These are phyloP conservation scores for Neosilurus hyrtlii DNA, from an alignment of 2,797 vertebrate genomes.

Conservation along the genomic window DNA sequence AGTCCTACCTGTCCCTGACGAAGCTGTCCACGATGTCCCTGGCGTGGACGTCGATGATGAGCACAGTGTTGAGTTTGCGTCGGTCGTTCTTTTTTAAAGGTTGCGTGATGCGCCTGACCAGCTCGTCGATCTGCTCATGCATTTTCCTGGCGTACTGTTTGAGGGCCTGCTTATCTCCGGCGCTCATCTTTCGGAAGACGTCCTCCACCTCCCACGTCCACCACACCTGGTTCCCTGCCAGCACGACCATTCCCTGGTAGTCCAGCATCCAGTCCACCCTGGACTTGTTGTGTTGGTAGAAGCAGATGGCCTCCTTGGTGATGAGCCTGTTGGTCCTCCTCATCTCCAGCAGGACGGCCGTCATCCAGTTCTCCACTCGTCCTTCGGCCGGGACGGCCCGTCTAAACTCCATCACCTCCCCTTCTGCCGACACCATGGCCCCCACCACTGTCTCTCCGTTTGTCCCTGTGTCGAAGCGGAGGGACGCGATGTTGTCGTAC, in stretches of 20 bases:
- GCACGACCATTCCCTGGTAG: conserved; percentile 94
- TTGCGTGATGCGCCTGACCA: conserved; percentile 83
- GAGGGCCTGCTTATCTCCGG: conserved; percentile 86
- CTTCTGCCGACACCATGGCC: conserved; percentile 92
- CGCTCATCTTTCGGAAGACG: conserved; percentile 80
- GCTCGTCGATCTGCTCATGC: conserved; percentile 86
- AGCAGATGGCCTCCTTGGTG: conserved; percentile 92
- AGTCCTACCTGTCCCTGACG: conserved; percentile 82
- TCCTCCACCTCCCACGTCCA: conserved; percentile 98
- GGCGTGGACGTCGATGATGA: conserved; percentile 95
- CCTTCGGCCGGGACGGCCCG: conserved; percentile 79
- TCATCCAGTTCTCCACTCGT: conserved; percentile 96
- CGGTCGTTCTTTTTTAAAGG: conserved; percentile 85
- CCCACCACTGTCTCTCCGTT: conserved; percentile 74
- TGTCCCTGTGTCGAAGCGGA: conserved; percentile 79
- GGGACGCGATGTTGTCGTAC: conserved; percentile 90
- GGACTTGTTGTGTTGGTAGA: conserved; percentile 82
- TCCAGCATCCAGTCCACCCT: conserved; percentile 96
- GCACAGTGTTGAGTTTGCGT: conserved; percentile 90
- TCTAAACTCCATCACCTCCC: conserved; percentile 87
- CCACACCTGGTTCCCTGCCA: conserved; percentile 93
- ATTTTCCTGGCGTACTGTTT: conserved; percentile 85
- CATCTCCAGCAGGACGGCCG: conserved; percentile 84
- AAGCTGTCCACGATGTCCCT: conserved; percentile 92
- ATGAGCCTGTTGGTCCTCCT: conserved; percentile 85